Percentiles rank a stretch among this genome's conserved stretches.
Conservation (phyloP, 2,888 invertebrate species). For the Griposia aprilina region DNA sequence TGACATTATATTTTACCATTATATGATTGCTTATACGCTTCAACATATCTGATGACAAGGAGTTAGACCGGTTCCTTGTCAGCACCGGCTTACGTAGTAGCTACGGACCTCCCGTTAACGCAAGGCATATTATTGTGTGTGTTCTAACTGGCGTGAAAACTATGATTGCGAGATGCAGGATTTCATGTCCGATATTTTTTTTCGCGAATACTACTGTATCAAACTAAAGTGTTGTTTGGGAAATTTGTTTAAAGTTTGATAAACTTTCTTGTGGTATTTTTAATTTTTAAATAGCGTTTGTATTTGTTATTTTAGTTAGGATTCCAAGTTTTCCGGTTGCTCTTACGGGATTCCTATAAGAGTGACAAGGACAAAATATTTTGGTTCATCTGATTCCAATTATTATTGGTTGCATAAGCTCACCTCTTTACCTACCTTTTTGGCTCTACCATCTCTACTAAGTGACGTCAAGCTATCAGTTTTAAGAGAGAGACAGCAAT, state of each 20-base stretch:
- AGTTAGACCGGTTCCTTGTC: constrained; percentile 87
- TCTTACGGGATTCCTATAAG: constrained; percentile 54
- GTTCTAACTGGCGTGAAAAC: constrained; percentile 71
- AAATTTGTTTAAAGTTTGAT: neutral
- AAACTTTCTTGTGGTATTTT: constrained; percentile 6
- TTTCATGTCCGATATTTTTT: constrained; percentile 64
- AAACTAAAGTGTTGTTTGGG: neutral
- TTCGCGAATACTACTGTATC: neutral
- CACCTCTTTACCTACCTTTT: constrained; percentile 44
- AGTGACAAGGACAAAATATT: constrained; percentile 51
- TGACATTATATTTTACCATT: constrained; percentile 85
- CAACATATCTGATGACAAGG: constrained; percentile 86
- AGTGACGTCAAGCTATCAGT: constrained; percentile 17
- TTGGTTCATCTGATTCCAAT: constrained; percentile 24
- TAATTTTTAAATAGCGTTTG: neutral
- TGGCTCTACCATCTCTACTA: constrained; percentile 51
- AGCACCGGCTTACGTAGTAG: constrained; percentile 87
- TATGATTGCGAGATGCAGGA: constrained; percentile 82
- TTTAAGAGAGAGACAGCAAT: constrained; percentile 36
- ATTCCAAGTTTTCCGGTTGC: constrained; percentile 26
- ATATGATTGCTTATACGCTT: constrained; percentile 86
- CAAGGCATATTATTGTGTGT: constrained; percentile 25
- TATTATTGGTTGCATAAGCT: constrained; percentile 23
- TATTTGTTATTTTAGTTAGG: constrained; percentile 8
- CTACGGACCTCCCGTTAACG: constrained; percentile 84